Evolutionary conservation across 2,113 vertebrate genomes (phyloP), one percentile per base, ranked within the genome.

Genomic region (Petroica traversi): DNA sequence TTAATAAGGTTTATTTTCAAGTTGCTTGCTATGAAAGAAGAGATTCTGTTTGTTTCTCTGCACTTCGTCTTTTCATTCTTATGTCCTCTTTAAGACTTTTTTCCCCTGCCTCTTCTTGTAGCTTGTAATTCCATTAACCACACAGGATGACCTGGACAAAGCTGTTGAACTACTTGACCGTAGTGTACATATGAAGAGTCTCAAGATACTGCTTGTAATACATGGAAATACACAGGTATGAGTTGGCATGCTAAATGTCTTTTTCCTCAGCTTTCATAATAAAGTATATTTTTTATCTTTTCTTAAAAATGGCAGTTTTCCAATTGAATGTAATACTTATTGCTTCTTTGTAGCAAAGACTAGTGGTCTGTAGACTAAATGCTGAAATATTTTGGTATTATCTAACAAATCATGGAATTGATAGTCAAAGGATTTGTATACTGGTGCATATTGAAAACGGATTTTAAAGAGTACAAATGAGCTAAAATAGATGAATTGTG

Each of bases 131-230:
- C 99, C 99, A 4, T 97, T 99, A 98, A 98, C 98, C 77, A 99
- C 99, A 19, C 99, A 99, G 94, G 99, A 99, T 92, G 99, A 99
- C 94, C 97, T 99, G 95, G 99, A 99, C 97, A 99, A 99, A 98
- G 99, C 99, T 22, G 98, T 99, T 78, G 99, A 99, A 97, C 98
- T 99, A 85, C 98, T 99, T 96, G 99, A 99, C 96, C 98, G 99
- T 84, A 99, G 99, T 57, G 97, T 99, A 97, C 99, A 99, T 97
- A 99, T 99, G 99, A 99, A 99, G 92, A 99, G 99, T 92, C 98
- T 99, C 76, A 99, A 99, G 97, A 99, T 99, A 97, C 52, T 99
- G 54, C 98, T 99, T 94, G 99, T 99, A 90, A 96, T 99, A 73
- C 98, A 99, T 88, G 97, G 97, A 81, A 99, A 97, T 91, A 97